These are phyloP conservation scores for Spheniscus humboldti DNA, from an alignment of 2,797 vertebrate species.

Conservation along the genomic window DNA sequence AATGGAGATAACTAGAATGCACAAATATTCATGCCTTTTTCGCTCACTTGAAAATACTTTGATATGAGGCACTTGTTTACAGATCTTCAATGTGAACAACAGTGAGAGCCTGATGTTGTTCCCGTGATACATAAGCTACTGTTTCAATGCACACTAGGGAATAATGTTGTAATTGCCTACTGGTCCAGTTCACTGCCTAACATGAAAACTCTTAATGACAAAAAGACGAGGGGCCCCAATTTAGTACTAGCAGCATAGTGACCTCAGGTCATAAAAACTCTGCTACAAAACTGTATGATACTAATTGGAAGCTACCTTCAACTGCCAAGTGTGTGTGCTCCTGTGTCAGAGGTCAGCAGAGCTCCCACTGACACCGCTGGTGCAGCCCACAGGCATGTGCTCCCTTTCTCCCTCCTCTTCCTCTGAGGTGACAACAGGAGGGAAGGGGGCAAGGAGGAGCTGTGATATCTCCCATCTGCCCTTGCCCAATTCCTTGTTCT, in stretches of 20 bases:
- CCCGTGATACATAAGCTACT: constrained; percentile 74
- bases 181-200: constrained; percentile 24
- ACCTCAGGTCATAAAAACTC: constrained; percentile 76
- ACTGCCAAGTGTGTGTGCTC: constrained; percentile 66
- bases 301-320: constrained; percentile 73
- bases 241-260: constrained; percentile 67
- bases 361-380: constrained; percentile 36
- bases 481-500: neutral
- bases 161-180: constrained; percentile 64
- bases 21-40: neutral
- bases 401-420: neutral
- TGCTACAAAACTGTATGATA: constrained; percentile 68
- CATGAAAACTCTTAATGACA: constrained; percentile 40
- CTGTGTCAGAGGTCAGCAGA: constrained; percentile 59
- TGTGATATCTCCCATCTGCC: neutral
- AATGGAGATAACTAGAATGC: neutral
- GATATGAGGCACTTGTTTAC: constrained; percentile 64
- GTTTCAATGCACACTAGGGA: constrained; percentile 61
- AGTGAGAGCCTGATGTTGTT: constrained; percentile 36
- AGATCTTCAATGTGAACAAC: constrained; percentile 47
- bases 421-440: neutral
- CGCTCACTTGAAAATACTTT: neutral
- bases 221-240: constrained; percentile 65
- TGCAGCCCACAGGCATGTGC: neutral
- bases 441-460: neutral